These are phyloP conservation scores for Simalia tracyae DNA, from an alignment of 2,797 vertebrate genomes.

Conservation along the genomic window DNA sequence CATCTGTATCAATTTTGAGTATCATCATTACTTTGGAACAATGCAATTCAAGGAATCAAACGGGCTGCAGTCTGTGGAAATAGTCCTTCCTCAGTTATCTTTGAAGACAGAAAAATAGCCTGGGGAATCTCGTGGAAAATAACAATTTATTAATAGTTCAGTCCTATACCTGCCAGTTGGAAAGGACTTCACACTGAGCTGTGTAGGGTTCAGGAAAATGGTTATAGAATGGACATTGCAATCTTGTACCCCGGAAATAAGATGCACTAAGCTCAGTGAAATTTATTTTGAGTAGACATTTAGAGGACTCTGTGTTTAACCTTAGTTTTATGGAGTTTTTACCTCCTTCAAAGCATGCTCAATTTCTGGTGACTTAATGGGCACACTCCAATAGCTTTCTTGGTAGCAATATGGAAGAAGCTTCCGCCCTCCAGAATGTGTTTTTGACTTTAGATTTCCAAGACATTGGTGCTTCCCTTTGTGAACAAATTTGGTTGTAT, in stretches of 20 bases:
- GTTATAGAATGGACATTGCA: background rate
- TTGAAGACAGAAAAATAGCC: background rate
- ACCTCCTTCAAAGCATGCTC: background rate
- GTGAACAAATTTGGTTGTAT: conserved; percentile 58
- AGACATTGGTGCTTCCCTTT: conserved; percentile 58
- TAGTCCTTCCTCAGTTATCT: background rate
- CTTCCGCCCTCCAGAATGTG: background rate
- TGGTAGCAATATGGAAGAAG: background rate
- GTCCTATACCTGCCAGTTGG: background rate
- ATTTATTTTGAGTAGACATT: background rate
- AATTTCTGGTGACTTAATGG: background rate
- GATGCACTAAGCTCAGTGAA: background rate
- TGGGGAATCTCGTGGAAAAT: background rate
- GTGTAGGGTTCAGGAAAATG: background rate
- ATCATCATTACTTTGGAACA: background rate
- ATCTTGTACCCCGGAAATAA: background rate
- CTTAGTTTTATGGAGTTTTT: background rate
- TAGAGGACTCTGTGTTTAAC: background rate
- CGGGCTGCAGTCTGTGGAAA: background rate
- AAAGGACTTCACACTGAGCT: background rate
- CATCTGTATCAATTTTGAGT: background rate
- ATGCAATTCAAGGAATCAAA: background rate
- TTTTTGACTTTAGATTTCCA: background rate
- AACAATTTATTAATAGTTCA: background rate
- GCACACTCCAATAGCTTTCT: background rate